These are phyloP conservation scores for Epinotia brunnichana DNA, from an alignment of 2,888 invertebrate species.

Conservation along the genomic window DNA sequence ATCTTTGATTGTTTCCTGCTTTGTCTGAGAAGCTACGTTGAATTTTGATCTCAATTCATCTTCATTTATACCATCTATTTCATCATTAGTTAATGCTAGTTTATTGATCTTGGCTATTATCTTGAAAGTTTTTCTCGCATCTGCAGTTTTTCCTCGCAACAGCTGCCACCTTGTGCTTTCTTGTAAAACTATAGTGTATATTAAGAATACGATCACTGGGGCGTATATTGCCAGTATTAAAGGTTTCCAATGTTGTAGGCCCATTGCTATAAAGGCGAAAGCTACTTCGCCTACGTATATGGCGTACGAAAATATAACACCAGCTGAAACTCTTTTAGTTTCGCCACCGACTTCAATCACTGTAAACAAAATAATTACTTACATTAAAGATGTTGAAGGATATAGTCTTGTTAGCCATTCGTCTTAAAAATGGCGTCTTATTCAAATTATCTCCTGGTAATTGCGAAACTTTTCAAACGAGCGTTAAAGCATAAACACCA, in stretches of 20 bases:
- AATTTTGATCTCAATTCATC: constrained; percentile 62
- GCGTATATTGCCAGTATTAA: constrained; percentile 63
- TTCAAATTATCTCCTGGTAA: no score
- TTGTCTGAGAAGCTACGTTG: constrained; percentile 63
- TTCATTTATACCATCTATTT: constrained; percentile 61
- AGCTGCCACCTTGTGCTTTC: constrained; percentile 74
- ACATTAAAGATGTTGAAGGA: background rate
- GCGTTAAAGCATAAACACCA: no score
- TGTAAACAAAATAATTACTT: constrained; percentile 54
- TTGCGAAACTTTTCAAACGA: no score
- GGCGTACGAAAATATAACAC: constrained; percentile 70
- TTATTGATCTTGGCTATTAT: constrained; percentile 62
- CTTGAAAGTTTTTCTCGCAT: constrained; percentile 64
- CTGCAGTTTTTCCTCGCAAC: constrained; percentile 62
- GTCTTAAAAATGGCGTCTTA: no score
- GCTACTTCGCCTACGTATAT: constrained; percentile 69
- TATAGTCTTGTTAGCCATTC: no score
- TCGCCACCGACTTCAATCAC: constrained; percentile 74
- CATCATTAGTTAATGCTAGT: constrained; percentile 56
- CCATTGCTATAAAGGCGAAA: constrained; percentile 68
- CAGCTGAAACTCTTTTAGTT: constrained; percentile 67
- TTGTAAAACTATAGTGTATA: constrained; percentile 59
- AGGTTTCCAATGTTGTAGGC: constrained; percentile 68
- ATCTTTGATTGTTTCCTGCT: constrained; percentile 64
- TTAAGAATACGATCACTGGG: constrained; percentile 63